Conservation (phyloP, 1,140 invertebrate species). For the Riptortus pedestris region DNA sequence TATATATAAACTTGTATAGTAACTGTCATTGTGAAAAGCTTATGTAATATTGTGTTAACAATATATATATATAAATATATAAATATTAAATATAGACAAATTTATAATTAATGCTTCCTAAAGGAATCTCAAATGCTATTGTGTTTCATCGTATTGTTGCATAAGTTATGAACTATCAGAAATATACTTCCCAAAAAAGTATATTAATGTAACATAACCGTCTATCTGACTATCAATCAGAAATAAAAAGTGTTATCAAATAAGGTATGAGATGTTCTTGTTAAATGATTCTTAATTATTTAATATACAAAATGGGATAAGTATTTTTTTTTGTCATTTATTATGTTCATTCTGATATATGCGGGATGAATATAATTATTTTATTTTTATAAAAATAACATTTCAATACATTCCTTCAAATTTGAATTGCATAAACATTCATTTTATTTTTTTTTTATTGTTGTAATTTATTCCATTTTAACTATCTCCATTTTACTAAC, state of each 20-base stretch:
- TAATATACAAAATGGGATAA: neutral
- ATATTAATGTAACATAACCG: slow-evolving; percentile 15
- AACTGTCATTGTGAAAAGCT: slow-evolving; percentile 21
- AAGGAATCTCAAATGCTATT: slow-evolving; percentile 26
- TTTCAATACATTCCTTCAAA: too few relatives aligned
- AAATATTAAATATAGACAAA: slow-evolving; percentile 20
- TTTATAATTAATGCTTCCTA: slow-evolving; percentile 29
- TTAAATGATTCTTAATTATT: neutral
- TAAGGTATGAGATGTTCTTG: neutral
- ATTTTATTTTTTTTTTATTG: neutral
- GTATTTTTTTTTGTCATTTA: too few relatives aligned
- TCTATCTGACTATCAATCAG: slow-evolving; percentile 17
- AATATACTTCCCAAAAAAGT: slow-evolving; percentile 11
- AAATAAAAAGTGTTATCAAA: slow-evolving; percentile 1
- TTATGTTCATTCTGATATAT: neutral
- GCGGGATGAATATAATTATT: neutral
- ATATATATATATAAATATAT: slow-evolving; percentile 11
- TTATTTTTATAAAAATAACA: neutral
- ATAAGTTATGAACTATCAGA: slow-evolving; percentile 4
- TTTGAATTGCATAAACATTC: neutral
- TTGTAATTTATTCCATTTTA: neutral
- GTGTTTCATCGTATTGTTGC: slow-evolving; percentile 9
- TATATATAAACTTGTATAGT: slow-evolving; percentile 27
- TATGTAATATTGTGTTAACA: slow-evolving; percentile 23
- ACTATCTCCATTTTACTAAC: neutral